A percentile compares a stretch with the other conserved stretches of the same genome.
These are phyloP conservation scores for Crotalus viridis DNA, from an alignment of 2,113 vertebrate genomes.

Conservation along the genomic window DNA sequence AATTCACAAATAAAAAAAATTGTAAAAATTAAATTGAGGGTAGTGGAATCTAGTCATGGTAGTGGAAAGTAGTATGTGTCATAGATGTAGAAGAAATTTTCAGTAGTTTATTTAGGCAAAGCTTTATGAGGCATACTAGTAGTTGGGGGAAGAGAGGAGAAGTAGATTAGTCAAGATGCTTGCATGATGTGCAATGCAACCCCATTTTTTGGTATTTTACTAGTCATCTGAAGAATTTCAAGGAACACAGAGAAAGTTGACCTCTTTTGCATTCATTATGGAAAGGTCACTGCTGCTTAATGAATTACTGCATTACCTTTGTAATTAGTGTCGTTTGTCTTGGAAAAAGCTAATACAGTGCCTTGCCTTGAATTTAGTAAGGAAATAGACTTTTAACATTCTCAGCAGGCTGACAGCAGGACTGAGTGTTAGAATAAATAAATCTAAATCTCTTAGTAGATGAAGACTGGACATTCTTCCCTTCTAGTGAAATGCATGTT, in stretches of 20 bases:
- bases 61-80: neutral
- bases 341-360: constrained; percentile 27
- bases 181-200: neutral
- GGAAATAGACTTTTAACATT: constrained; percentile 15
- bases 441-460: constrained; percentile 4
- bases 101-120: neutral
- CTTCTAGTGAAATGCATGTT: neutral
- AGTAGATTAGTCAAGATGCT: neutral
- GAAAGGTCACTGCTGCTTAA: constrained; percentile 15
- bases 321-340: constrained; percentile 28
- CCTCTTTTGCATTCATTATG: constrained; percentile 3
- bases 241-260: neutral
- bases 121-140: neutral
- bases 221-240: neutral
- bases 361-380: constrained; percentile 29
- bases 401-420: constrained; percentile 36
- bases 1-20: neutral
- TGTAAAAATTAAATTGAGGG: neutral
- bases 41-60: neutral
- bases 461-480: neutral
- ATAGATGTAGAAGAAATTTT: neutral
- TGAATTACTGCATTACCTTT: constrained; percentile 24
- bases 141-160: neutral
- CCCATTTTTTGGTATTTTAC: constrained; percentile 3
- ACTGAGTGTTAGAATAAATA: constrained; percentile 30